Percentiles rank a stretch among this genome's conserved stretches.
These are phyloP conservation scores for Pimephales promelas DNA, from an alignment of 2,113 vertebrate species.

Conservation along the genomic window DNA sequence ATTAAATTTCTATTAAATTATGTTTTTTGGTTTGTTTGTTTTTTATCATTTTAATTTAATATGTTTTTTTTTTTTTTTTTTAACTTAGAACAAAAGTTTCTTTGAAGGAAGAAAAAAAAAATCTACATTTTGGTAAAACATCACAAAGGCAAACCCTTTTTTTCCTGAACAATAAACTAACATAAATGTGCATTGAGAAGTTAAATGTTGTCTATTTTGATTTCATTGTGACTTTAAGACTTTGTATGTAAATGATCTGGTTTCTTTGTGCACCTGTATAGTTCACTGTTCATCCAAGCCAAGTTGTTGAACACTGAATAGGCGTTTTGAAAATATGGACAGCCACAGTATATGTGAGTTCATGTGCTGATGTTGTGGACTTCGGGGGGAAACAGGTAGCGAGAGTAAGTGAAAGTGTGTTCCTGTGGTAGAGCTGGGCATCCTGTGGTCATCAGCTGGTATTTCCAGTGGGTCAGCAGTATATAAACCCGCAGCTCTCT, in stretches of 20 bases:
- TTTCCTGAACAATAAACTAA: too few species aligned
- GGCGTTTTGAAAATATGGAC: neutral
- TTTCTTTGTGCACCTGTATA: neutral
- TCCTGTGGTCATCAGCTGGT: neutral
- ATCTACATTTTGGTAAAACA: too few species aligned
- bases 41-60: neutral
- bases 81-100: neutral
- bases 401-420: neutral
- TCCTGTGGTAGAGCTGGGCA: neutral
- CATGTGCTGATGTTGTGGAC: neutral
- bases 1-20: too few species aligned
- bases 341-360: neutral
- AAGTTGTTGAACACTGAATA: neutral
- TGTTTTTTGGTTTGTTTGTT: neutral
- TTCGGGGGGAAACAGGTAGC: neutral
- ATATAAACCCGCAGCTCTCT: conserved; percentile 15
- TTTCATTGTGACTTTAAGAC: neutral
- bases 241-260: neutral
- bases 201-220: neutral
- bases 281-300: neutral
- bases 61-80: neutral
- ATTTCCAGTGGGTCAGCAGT: conserved; percentile 12
- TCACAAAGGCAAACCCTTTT: too few species aligned
- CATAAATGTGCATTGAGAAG: neutral
- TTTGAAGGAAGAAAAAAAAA: neutral